phyloP scores from a whole-genome alignment of 2,888 invertebrate genomes.

The Eristalinus sepulchralis region DNA sequence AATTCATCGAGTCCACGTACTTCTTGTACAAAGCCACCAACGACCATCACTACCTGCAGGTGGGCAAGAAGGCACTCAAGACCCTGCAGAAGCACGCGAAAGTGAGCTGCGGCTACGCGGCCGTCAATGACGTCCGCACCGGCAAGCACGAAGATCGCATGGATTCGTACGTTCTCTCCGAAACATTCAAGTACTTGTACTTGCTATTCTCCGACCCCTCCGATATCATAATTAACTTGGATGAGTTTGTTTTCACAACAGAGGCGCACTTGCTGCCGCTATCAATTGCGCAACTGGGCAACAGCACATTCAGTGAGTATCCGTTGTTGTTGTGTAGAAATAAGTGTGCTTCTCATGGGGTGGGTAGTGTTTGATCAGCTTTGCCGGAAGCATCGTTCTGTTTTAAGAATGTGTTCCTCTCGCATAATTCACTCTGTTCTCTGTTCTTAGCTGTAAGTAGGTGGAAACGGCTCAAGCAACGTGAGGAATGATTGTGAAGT shows the following conservation, averaged over 20 bases:
- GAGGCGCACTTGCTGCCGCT: constrained; percentile 98
- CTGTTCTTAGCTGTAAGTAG: background rate
- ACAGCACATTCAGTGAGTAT: constrained; percentile 81
- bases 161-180: constrained; percentile 98
- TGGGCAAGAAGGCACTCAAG: constrained; percentile 91
- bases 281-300: constrained; percentile 86
- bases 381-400: constrained; percentile 8
- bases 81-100: constrained; percentile 94
- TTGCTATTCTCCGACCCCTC: constrained; percentile 94
- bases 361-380: constrained; percentile 20
- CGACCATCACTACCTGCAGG: constrained; percentile 96
- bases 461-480: background rate
- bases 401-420: constrained; percentile 34
- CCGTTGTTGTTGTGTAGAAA: constrained; percentile 42
- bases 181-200: constrained; percentile 98
- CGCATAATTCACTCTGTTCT: background rate
- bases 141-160: constrained; percentile 96
- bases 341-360: constrained; percentile 39
- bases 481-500: background rate
- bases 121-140: constrained; percentile 96
- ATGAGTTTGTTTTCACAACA: constrained; percentile 94
- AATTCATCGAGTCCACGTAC: constrained; percentile 99
- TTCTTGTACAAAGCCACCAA: constrained; percentile 97
- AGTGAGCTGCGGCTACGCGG: constrained; percentile 98
- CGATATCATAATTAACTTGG: constrained; percentile 90